Base-by-base conservation (phyloP, 2,113 vertebrate species). In the Scortum barcoo region DNA sequence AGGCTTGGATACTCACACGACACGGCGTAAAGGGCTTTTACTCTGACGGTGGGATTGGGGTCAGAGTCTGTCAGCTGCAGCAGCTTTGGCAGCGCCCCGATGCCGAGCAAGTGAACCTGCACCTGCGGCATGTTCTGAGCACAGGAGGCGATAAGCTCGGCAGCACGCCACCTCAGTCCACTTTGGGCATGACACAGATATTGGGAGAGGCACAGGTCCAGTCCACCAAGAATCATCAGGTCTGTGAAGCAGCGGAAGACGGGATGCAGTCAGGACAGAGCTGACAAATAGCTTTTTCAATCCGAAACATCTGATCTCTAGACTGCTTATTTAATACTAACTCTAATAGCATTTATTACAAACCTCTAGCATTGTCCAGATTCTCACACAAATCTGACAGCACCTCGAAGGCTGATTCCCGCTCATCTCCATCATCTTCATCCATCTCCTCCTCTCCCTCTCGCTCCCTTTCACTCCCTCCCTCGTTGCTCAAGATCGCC, bases 321-420 rank as follows among this genome's bases (percentile, higher is more conserved):
- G 19, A 51, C 4, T 24, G 33, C 2, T 22, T 19, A 16, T 2
- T 19, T 30, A 46, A 56, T 16, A 72, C 12, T 6, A 24, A 62
- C 2, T 48, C 5, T 2, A 53, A 38, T 14, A 26, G 0, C 1
- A 13, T 11, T 73, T 14, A 36, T 22, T 26, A 91, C 89, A 40
- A 81, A 98, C 97, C 97, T 95, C 96, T 91, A 0, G 97, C 97
- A 3, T 98, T 97, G 93, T 98, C 97, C 86, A 98, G 92, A 82
- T 97, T 98, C 80, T 97, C 97, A 81, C 97, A 98, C 77, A 97
- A 89, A 57, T 98, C 97, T 0, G 96, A 96, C 71, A 98, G 91
- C 22, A 96, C 44, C 85, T 97, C 96, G 71, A 98, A 93, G 4
- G 95, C 96, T 0, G 85, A 76, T 73, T 97, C 96, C n/a, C 93